These are phyloP conservation scores for Octonoba sinensis DNA, from an alignment of 2,888 invertebrate genomes.

Conservation along the genomic window DNA sequence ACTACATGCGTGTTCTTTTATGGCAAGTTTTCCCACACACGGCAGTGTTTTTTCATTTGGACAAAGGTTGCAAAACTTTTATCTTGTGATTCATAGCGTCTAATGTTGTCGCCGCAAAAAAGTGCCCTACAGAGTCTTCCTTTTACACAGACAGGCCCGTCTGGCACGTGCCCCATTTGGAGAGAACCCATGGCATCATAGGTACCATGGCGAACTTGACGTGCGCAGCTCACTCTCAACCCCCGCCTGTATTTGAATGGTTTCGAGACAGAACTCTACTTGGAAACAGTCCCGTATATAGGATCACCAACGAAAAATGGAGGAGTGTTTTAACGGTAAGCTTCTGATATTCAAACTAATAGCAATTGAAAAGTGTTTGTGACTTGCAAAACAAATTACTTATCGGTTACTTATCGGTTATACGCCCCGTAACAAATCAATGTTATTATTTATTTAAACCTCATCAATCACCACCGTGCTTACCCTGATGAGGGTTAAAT, in stretches of 20 bases:
- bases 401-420: no score
- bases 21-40: no score
- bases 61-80: not conserved
- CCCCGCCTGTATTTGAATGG: constrained; percentile 75
- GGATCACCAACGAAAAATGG: constrained; percentile 48
- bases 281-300: constrained; percentile 34
- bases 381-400: no score
- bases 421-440: no score
- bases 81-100: not conserved
- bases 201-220: constrained; percentile 76
- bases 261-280: constrained; percentile 58
- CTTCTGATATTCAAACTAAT: not conserved
- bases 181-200: constrained; percentile 72
- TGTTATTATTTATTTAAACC: no score
- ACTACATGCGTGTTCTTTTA: no score
- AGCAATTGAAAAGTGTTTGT: no score
- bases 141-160: constrained; percentile 67
- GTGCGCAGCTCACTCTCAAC: constrained; percentile 76
- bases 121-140: no score
- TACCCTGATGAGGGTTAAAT: no score
- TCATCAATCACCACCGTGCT: no score
- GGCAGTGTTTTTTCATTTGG: not conserved
- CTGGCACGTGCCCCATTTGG: constrained; percentile 65
- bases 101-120: no score
- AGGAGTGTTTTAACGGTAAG: constrained; percentile 45